phyloP scores from a whole-genome alignment of 2,888 invertebrate species.

The Lamellibrachia satsuma region DNA sequence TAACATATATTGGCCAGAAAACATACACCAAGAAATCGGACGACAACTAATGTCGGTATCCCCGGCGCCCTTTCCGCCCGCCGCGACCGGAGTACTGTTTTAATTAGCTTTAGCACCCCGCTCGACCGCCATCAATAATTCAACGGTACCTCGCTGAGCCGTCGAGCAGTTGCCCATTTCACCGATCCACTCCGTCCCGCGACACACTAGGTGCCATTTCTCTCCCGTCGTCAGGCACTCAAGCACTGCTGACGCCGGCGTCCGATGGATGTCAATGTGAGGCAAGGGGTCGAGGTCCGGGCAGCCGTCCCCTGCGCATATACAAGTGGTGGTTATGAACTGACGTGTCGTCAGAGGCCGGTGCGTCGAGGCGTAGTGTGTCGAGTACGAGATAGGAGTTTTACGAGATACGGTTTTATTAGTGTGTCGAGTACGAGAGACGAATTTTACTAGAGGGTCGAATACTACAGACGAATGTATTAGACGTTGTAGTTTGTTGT shows the following conservation, averaged over 20 bases:
- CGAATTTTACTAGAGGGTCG: no score
- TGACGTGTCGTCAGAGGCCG: neutral
- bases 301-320: neutral
- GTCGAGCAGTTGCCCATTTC: neutral
- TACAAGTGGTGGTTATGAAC: neutral
- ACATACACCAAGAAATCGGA: neutral
- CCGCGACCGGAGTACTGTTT: neutral
- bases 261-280: neutral
- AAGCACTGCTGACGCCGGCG: neutral
- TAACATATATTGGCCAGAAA: neutral
- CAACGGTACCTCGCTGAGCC: neutral
- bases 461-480: no score
- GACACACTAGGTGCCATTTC: slow-evolving; percentile 9
- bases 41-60: neutral
- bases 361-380: neutral
- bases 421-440: no score
- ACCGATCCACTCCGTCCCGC: neutral
- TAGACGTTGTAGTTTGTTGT: no score
- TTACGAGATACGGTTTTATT: neutral
- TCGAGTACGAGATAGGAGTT: neutral
- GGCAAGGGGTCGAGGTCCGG: neutral
- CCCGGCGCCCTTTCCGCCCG: neutral
- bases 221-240: slow-evolving; percentile 3
- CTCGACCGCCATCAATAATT: neutral
- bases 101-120: slow-evolving; percentile 17